Evolutionary conservation across 2,113 vertebrate genomes (phyloP).

Genomic region (Cygnus atratus): DNA sequence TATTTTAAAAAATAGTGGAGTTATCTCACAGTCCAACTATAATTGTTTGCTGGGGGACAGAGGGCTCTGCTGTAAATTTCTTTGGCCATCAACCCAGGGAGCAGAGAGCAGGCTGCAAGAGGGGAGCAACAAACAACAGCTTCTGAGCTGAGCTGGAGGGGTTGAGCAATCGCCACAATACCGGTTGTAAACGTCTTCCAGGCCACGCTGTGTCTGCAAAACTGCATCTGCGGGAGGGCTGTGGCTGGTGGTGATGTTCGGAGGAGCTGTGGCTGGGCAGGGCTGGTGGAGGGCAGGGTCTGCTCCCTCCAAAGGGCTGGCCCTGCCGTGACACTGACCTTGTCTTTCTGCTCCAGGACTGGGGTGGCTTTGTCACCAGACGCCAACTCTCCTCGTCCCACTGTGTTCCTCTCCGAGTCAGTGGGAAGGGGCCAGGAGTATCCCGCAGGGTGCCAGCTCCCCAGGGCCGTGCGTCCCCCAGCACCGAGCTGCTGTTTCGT

Average conservation of each 20-base stretch:
- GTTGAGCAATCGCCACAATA: not conserved
- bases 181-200: not conserved
- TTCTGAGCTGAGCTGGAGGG: not conserved
- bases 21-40: not conserved
- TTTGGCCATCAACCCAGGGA: not conserved
- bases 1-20: not conserved
- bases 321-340: too few species aligned
- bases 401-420: too few species aligned
- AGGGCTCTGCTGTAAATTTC: not conserved
- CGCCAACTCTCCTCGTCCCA: too few species aligned
- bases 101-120: not conserved
- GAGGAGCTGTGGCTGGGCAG: not conserved
- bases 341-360: too few species aligned
- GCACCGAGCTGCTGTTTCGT: fast-evolving
- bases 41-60: not conserved
- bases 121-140: not conserved
- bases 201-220: not conserved
- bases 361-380: too few species aligned
- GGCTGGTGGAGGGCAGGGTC: not conserved
- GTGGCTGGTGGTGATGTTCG: fast-evolving
- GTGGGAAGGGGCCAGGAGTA: too few species aligned
- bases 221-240: not conserved
- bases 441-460: too few species aligned
- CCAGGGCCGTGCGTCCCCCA: too few species aligned
- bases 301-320: too few species aligned